Evolutionary conservation across 2,888 invertebrate species (phyloP), one percentile per base, ranked within the genome.

Genomic region (Trichogramma dendrolimi): DNA sequence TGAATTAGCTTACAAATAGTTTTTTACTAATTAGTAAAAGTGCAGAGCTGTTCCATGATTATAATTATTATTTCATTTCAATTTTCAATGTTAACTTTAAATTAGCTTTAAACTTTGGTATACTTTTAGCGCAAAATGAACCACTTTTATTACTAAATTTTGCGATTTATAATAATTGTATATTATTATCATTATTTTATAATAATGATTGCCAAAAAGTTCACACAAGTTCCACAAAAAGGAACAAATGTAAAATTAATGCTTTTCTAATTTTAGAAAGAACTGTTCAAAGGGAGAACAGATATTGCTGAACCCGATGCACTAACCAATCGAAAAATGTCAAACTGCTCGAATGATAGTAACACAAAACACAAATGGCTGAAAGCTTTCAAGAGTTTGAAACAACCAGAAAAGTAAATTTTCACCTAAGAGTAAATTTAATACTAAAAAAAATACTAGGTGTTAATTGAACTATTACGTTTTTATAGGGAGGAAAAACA

Each of bases 331-430:
- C 86, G 93, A 68, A 94, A 93, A 82, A 86, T 92, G 83, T 92
- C 93, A 50, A 87, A 90, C 58, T 88, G 91, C 62, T 92, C 91
- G 70, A 89, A 90, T 69, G 89, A 90, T 75, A 90, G 91, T 80
- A 66, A 66, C 61, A 96, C 96, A 88, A 96, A 96, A 83, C 94
- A 91, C 79, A 96, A 96, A 85, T 96, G 96, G 96, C 84, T 96
- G 75, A 96, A 96, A 81, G 96, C 96, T 69, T 94, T 96, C 84
- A 91, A 93, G 80, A 94, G 93, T 81, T 85, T 96, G 70, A 94
- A 27, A 27, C 27, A 27, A 27, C 27, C 27, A 27, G 87, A 88
- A 77, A 88, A 87, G 88, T 88, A 80, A 86, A 87, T 83, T 52
- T 40, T 39, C 46, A 14, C 27, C 48, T 46, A 27, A 27, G 27